These are phyloP conservation scores for Melinaea marsaeus DNA, from an alignment of 2,888 invertebrate species.

Conservation along the genomic window DNA sequence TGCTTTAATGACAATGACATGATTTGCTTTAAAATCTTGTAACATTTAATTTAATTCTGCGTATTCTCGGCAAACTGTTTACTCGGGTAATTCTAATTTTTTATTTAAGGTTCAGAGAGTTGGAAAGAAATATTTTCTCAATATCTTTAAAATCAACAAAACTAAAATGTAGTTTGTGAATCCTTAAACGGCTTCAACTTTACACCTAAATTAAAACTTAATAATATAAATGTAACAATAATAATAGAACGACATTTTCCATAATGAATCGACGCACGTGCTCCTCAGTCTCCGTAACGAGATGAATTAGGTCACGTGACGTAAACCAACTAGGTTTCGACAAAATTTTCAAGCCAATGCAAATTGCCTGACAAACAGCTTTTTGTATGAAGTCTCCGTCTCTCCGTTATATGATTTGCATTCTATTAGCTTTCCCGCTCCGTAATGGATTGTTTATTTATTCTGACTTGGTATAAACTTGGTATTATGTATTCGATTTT, in stretches of 20 bases:
- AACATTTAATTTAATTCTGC: too few relatives aligned
- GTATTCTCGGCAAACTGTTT: too few relatives aligned
- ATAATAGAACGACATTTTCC: conserved; percentile 8
- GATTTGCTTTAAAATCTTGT: too few relatives aligned
- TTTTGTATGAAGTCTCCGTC: conserved; percentile 7
- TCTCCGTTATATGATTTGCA: conserved; percentile 10
- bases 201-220: background rate
- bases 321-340: conserved; percentile 10
- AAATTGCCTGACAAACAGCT: conserved; percentile 11
- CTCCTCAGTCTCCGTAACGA: conserved; percentile 16
- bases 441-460: conserved; percentile 1
- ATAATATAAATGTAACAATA: conserved; percentile 1
- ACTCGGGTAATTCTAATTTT: too few relatives aligned
- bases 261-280: conserved; percentile 16
- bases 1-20: too few relatives aligned
- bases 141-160: too few relatives aligned
- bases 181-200: too few relatives aligned
- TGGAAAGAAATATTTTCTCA: too few relatives aligned
- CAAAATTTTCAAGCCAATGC: conserved; percentile 8
- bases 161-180: too few relatives aligned
- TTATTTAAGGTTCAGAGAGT: too few relatives aligned
- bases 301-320: conserved; percentile 21
- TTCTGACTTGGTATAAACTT: background rate
- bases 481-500: too few relatives aligned
- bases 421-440: background rate